Conservation (phyloP, 2,113 vertebrate species). For the Alectura lathami region DNA sequence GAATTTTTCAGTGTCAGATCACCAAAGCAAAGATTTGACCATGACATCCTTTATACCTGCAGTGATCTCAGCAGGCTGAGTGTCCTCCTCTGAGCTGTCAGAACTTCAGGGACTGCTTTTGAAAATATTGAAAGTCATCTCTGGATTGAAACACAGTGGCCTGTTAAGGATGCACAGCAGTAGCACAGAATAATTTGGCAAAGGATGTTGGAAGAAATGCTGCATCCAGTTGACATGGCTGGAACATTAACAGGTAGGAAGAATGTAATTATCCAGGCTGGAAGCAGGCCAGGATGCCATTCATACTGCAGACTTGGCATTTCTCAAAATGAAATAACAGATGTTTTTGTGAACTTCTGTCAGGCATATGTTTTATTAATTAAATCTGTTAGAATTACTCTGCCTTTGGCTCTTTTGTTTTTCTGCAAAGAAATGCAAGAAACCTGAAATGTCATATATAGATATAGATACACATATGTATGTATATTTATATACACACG, state of each 20-base stretch:
- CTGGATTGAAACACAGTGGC: background rate
- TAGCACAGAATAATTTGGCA: background rate
- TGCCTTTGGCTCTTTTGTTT: background rate
- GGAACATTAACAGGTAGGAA: conserved; percentile 40
- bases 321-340: conserved; percentile 47
- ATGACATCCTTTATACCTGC: background rate
- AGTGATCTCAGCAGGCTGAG: background rate
- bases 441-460: background rate
- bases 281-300: conserved; percentile 7
- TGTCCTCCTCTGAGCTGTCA: background rate
- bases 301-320: conserved; percentile 4
- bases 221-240: background rate
- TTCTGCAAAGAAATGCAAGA: background rate
- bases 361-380: background rate
- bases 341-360: conserved; percentile 32
- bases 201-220: background rate
- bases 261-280: conserved; percentile 27
- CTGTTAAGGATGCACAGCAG: background rate
- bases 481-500: background rate
- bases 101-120: background rate
- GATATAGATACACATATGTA: background rate
- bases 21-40: background rate
- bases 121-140: background rate
- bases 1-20: background rate
- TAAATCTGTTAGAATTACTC: background rate